These are phyloP conservation scores for Meriones unguiculatus DNA, from an alignment of 2,113 vertebrate genomes.

Conservation along the genomic window DNA sequence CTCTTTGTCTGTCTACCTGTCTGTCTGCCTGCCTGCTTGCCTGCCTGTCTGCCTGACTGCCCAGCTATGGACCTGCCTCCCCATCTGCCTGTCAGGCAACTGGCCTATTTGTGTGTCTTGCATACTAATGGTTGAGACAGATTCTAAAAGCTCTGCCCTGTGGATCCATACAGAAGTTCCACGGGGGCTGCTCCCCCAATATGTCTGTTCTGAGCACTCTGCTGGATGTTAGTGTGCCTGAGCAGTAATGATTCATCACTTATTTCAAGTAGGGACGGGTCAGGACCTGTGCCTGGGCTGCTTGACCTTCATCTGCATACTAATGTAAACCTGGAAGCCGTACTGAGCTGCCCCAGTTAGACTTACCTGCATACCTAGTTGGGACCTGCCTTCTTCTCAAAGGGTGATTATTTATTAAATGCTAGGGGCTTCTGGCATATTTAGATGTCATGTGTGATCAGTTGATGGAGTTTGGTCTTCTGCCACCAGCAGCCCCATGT, in stretches of 20 bases:
- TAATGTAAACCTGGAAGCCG: neutral
- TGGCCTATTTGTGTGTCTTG: neutral
- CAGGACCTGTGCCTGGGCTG: neutral
- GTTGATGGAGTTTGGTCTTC: neutral
- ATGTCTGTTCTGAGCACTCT: neutral
- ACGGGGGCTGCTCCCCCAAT: neutral
- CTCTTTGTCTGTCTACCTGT: neutral
- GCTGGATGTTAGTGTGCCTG: neutral
- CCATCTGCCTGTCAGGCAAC: neutral
- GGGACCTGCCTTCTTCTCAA: neutral
- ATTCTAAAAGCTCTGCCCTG: neutral
- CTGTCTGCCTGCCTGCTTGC: neutral
- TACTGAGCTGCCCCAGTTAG: neutral
- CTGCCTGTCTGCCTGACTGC: neutral
- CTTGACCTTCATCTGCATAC: constrained; percentile 24
- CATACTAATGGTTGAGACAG: neutral
- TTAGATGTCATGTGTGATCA: neutral
- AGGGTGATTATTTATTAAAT: constrained; percentile 35
- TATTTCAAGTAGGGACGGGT: constrained; percentile 52
- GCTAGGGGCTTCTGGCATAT: neutral
- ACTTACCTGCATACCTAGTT: neutral
- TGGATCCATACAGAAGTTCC: neutral
- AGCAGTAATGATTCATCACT: constrained; percentile 1
- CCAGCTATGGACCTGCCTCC: neutral
- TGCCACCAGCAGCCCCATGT: neutral